Evolutionary conservation across 2,113 vertebrate genomes (phyloP).

Genomic region (Micronycteris hirsuta): DNA sequence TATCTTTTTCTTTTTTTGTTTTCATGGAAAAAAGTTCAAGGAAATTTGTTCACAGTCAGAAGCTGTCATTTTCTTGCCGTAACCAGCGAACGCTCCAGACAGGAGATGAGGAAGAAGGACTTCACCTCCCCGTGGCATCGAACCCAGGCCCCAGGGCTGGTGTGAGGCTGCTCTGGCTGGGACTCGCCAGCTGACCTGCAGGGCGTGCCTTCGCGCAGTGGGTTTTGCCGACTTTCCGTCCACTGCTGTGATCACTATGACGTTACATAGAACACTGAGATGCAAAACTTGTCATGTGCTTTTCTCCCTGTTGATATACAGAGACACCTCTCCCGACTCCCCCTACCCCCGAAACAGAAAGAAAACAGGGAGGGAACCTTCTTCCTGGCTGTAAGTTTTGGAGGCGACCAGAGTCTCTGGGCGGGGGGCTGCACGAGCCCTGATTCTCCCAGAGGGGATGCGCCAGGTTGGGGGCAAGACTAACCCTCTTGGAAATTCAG

Average conservation of each 20-base stretch:
- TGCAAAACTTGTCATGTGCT: not conserved
- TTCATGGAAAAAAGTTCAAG: not conserved
- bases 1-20: not conserved
- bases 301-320: not conserved
- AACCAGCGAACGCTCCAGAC: not conserved
- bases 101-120: not conserved
- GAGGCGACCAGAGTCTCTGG: not conserved
- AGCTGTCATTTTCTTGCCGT: not conserved
- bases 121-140: not conserved
- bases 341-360: too few relatives aligned
- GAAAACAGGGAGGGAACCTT: not conserved
- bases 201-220: accelerated
- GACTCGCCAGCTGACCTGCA: not conserved
- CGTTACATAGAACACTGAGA: not conserved
- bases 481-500: not conserved
- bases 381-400: not conserved
- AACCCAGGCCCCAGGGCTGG: not conserved
- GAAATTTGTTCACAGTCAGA: not conserved
- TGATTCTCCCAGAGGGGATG: not conserved
- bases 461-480: not conserved
- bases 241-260: not conserved
- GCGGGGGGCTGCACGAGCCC: accelerated
- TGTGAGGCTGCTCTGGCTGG: accelerated
- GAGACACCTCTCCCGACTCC: too few relatives aligned
- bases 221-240: not conserved